Evolutionary conservation across 2,113 vertebrate genomes (phyloP), one percentile per base, ranked within the genome.

Genomic region (Pseudopipra pipra): DNA sequence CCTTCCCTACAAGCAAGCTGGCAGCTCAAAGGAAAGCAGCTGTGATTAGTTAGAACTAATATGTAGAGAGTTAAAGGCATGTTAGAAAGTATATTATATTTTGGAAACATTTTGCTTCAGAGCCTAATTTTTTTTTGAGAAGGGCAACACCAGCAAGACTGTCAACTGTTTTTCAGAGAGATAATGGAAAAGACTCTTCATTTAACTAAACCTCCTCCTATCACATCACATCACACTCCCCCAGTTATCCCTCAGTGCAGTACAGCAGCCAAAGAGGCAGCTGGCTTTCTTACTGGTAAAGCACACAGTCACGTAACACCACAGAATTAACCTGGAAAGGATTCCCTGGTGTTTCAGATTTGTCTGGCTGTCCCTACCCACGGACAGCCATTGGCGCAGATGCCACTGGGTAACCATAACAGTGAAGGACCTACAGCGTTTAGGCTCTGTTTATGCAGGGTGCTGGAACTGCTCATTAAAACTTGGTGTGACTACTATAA

Each of bases 221-320:
- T 90, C 78, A 9, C n/a, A 22, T 37, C 5, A 0, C 52, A 54
- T 68, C 90, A 87, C 51, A 12, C 81, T 58, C 41, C 55, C 56
- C 65, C 47, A 37, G 56, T 41, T 67, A 49, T 44, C 47, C 61
- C 49, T 71, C 0, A 0, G 56, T 49, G 61, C 79, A 24, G 77
- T 30, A 6, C 62, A 58, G 75, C 54, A 0, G 0, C 65, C 51
- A 14, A 49, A 37, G 47, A 89, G 67, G 65, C 72, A 62, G 52
- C 84, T 85, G 89, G 35, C 75, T 75, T 63, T 55, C 41, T 67
- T 43, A 12, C 33, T 37, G 91, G 65, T 84, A 74, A 74, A 78
- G 55, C 72, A 68, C 0, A 0, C 44, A 8, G 62, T 39, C 88
- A 63, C 0, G 0, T 47, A 81, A 20, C 39, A 22, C n/a, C 1